A percentile compares a stretch with the other conserved stretches of the same genome.
These are phyloP conservation scores for Morone chrysops DNA, from an alignment of 2,113 vertebrate genomes.

Conservation along the genomic window DNA sequence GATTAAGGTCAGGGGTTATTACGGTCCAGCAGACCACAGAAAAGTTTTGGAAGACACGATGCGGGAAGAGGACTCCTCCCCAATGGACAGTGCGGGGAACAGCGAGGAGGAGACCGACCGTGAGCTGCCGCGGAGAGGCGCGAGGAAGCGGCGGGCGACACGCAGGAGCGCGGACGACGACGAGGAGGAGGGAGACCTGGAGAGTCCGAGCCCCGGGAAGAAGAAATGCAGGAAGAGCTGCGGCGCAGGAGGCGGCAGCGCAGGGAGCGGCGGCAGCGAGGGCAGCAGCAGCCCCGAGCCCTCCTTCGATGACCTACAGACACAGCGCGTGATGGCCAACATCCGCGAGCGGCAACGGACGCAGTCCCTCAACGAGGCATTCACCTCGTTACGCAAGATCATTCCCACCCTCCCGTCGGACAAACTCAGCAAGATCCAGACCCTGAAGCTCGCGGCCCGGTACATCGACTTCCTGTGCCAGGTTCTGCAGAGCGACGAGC, in stretches of 20 bases:
- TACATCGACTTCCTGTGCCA: constrained; percentile 99
- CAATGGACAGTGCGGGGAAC: constrained; percentile 96
- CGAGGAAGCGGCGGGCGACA: constrained; percentile 89
- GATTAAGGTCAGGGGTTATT: constrained; percentile 27
- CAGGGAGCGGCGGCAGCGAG: constrained; percentile 87
- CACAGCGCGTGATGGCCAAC: constrained; percentile 97
- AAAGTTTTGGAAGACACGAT: constrained; percentile 85
- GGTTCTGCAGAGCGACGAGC: constrained; percentile 97
- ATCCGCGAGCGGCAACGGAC: constrained; percentile 97
- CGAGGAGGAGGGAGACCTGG: constrained; percentile 83
- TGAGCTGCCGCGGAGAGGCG: constrained; percentile 86
- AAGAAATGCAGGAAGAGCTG: constrained; percentile 90
- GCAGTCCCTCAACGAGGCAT: constrained; percentile 97
- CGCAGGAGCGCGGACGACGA: constrained; percentile 86
- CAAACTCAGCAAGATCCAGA: constrained; percentile 99
- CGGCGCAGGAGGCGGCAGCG: constrained; percentile 88
- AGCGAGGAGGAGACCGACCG: constrained; percentile 95
- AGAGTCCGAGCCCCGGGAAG: constrained; percentile 89
- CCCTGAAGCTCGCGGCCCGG: constrained; percentile 95
- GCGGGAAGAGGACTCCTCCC: constrained; percentile 94
- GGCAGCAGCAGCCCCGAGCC: constrained; percentile 89
- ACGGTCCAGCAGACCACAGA: constrained; percentile 11
- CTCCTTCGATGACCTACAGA: constrained; percentile 96
- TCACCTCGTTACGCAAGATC: constrained; percentile 95
- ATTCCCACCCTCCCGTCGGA: constrained; percentile 98